Evolutionary conservation across 2,113 vertebrate genomes (phyloP), one percentile per base, ranked within the genome.

Genomic region (Cavia aperea): DNA sequence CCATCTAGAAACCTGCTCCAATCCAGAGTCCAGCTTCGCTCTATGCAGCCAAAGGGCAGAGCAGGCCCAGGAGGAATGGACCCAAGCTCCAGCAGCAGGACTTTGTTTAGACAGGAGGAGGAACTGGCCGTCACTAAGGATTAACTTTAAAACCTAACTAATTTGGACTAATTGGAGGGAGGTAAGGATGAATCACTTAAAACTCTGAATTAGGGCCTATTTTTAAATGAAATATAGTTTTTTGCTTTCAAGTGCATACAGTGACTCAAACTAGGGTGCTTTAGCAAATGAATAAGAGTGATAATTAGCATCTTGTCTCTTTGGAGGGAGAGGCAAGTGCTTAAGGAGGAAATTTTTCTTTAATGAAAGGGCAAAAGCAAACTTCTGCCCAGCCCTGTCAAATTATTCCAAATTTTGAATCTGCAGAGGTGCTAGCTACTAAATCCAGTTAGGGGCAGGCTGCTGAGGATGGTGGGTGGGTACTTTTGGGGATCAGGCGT

Each of bases 301-400:
- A 94, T 95, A 93, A 96, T 96, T 94, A 97, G 91, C 94, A 95
- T 93, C 94, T 92, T 88, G 93, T 95, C 91, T 95, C 94, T 97
- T 95, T 87, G 94, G 87, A 95, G 77, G 87, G 93, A 92, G 94
- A 95, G 51, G 77, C 43, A 33, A 95, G 65, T 56, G 84, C 94
- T 95, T 39, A 16, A 91, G 87, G 24, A 90, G 83, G 92, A 84
- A 33, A 56, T 54, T 75, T 93, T 93, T 70, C 81, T 92, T 94
- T 81, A 93, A 92, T 2, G 36, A 95, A 92, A 92, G 65, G 81
- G 77, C 79, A 95, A 81, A 94, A 90, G 93, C 70, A 89, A 94
- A 86, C 77, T 16, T 81, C 89, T 77, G 75, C 95, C 39, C 79
- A 77, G 62, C 86, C 82, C 83, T 94, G 92, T 81, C 70, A 56